A percentile compares a stretch with the other conserved stretches of the same genome.
phyloP scores from a whole-genome alignment of 2,888 invertebrate species.

The Rhagonycha lutea region DNA sequence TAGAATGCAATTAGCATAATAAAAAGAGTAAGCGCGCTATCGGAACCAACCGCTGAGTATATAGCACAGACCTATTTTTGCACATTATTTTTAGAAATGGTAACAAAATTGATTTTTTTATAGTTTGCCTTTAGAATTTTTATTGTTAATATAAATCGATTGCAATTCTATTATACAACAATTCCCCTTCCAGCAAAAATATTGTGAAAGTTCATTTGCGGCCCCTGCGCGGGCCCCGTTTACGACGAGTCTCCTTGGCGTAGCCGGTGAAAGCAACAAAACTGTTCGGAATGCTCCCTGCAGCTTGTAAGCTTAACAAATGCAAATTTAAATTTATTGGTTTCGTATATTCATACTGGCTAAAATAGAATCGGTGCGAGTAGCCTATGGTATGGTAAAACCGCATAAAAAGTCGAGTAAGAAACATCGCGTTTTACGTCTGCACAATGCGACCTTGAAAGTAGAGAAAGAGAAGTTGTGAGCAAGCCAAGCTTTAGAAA shows the following conservation, averaged over 20 bases:
- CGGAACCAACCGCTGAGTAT: neutral
- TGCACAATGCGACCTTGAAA: constrained; percentile 53
- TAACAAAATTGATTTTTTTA: neutral
- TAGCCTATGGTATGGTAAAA: constrained; percentile 20
- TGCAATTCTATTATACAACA: constrained; percentile 55
- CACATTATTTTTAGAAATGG: neutral
- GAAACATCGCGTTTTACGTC: constrained; percentile 30
- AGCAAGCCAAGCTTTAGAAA: constrained; percentile 53
- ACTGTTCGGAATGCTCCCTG: constrained; percentile 45
- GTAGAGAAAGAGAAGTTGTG: constrained; percentile 52
- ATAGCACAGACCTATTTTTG: neutral
- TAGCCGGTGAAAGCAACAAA: constrained; percentile 54
- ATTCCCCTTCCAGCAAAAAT: constrained; percentile 48
- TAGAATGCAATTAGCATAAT: neutral
- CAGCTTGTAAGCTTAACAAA: constrained; percentile 39
- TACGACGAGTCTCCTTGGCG: constrained; percentile 54
- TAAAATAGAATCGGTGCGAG: constrained; percentile 46
- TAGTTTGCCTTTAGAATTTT: constrained; percentile 29
- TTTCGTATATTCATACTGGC: constrained; percentile 29
- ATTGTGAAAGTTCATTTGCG: constrained; percentile 55
- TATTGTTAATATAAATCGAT: constrained; percentile 47
- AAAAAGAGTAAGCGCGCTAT: neutral
- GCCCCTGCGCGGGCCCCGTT: constrained; percentile 53
- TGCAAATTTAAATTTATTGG: constrained; percentile 41
- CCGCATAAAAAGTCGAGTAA: constrained; percentile 29